Conservation (phyloP, 2,888 invertebrate species). For the Bellardia bayeri region DNA sequence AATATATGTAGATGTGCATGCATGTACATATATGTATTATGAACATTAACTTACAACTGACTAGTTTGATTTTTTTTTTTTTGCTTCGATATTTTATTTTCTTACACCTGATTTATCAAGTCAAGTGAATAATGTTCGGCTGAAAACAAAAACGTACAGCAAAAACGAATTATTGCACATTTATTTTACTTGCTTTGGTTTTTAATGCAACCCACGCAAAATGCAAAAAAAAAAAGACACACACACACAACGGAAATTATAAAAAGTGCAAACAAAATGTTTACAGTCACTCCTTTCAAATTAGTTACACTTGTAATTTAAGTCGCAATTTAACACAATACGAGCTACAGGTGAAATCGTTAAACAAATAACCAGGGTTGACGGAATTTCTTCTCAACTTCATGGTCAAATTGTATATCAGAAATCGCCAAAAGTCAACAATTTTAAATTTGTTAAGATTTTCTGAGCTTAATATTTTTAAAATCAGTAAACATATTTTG, state of each 20-base stretch:
- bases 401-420: too few relatives aligned
- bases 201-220: conserved; percentile 70
- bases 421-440: too few relatives aligned
- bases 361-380: background rate
- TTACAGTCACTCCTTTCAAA: conserved; percentile 60
- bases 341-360: conserved; percentile 20
- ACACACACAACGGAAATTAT: background rate
- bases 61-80: background rate
- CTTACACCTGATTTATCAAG: conserved; percentile 70
- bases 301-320: conserved; percentile 56
- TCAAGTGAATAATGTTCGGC: conserved; percentile 52
- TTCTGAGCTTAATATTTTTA: too few relatives aligned
- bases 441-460: too few relatives aligned
- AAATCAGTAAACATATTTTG: too few relatives aligned
- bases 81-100: conserved; percentile 52
- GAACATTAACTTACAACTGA: too few relatives aligned
- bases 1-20: too few relatives aligned
- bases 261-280: conserved; percentile 27
- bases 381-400: too few relatives aligned
- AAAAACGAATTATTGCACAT: conserved; percentile 45
- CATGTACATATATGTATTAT: too few relatives aligned
- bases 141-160: conserved; percentile 19
- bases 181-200: conserved; percentile 52
- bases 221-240: conserved; percentile 23
- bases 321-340: conserved; percentile 1